Percentiles rank a stretch among this genome's conserved stretches.
phyloP scores from a whole-genome alignment of 1,140 invertebrate species.

The Cydia pomonella region DNA sequence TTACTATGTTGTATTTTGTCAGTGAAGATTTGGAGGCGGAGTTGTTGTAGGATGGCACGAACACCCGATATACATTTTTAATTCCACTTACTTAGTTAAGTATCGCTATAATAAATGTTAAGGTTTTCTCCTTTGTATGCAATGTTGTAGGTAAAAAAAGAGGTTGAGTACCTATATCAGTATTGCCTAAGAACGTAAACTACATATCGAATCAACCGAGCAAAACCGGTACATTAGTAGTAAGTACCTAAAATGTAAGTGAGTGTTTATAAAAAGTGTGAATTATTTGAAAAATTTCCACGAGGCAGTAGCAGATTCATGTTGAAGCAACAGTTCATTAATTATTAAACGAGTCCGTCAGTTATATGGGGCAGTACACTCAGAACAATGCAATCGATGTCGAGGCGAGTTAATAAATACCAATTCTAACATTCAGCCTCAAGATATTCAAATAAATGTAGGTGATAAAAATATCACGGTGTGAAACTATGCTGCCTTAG shows the following conservation, averaged over 20 bases:
- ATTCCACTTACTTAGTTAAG: neutral
- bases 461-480: conserved; percentile 42
- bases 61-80: neutral
- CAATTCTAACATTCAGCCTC: neutral
- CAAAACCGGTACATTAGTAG: conserved; percentile 41
- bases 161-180: neutral
- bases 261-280: conserved; percentile 37
- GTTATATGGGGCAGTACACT: conserved; percentile 39
- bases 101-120: neutral
- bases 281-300: conserved; percentile 44
- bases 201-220: neutral
- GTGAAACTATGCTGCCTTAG: conserved; percentile 54
- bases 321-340: conserved; percentile 40
- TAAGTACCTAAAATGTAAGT: conserved; percentile 30
- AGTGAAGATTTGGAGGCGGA: too few species aligned
- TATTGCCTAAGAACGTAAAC: neutral
- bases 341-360: conserved; percentile 44
- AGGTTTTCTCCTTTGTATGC: neutral
- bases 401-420: neutral
- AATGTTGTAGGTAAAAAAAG: neutral
- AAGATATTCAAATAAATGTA: conserved; percentile 33
- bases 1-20: too few species aligned
- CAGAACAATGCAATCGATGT: conserved; percentile 19
- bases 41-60: neutral
- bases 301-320: conserved; percentile 42